These are phyloP conservation scores for Gallinago jamesoni DNA, from an alignment of 2,113 vertebrate species.

Conservation along the genomic window DNA sequence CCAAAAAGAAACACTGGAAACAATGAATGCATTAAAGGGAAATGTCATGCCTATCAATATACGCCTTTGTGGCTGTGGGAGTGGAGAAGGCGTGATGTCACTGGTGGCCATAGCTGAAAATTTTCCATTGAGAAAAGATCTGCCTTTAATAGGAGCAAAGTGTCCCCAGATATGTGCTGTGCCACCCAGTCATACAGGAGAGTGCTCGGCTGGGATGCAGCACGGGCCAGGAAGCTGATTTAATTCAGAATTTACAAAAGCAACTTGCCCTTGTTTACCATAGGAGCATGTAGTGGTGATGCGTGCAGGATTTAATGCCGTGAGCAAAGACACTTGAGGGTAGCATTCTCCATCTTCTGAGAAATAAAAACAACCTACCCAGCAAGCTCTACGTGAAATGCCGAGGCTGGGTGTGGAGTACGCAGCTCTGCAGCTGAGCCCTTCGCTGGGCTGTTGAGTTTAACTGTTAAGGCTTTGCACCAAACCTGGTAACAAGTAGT, in stretches of 20 bases:
- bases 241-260: constrained; percentile 50
- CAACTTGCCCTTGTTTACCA: constrained; percentile 30
- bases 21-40: constrained; percentile 72
- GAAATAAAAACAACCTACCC: neutral
- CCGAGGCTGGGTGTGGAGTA: neutral
- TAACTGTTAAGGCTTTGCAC: neutral
- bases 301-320: constrained; percentile 5
- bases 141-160: constrained; percentile 44
- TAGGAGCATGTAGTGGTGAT: neutral
- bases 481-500: fast-evolving
- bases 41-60: constrained; percentile 69
- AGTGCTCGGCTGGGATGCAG: neutral
- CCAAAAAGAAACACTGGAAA: constrained; percentile 51
- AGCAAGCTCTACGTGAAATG: neutral
- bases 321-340: constrained; percentile 2
- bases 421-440: neutral
- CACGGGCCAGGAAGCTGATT: neutral
- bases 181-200: constrained; percentile 12
- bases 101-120: constrained; percentile 62
- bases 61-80: constrained; percentile 58
- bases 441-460: neutral
- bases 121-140: constrained; percentile 73
- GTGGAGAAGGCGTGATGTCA: constrained; percentile 55
- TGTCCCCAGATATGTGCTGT: neutral
- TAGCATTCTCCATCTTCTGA: constrained; percentile 1